Evolutionary conservation across 2,113 vertebrate species (phyloP), one percentile per base, ranked within the genome.

Genomic region (Chitala chitala): DNA sequence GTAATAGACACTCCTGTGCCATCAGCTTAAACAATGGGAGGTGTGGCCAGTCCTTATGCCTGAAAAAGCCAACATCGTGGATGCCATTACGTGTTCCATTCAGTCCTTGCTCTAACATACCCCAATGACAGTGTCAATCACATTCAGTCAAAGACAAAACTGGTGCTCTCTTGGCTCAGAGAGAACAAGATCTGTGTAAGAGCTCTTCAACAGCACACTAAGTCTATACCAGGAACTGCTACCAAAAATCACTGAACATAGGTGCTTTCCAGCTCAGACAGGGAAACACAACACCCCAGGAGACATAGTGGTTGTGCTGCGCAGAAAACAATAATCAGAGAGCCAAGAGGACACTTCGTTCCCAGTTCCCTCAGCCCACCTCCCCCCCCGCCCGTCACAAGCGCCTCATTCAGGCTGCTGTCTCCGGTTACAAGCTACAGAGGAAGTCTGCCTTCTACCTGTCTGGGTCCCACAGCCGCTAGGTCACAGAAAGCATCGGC

Each of bases 391-490:
- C 1, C 29, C 24, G 77, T 84, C 83, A 85, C 80, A 84, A 77
- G 85, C 78, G 82, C 84, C 80, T 82, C 84, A 81, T 81, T 85
- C 78, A 77, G 76, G 73, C 79, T 84, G 84, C 85, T 83, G 83
- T 70, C 78, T 83, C 78, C 81, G 77, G 33, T 70, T 54, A 54
- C 69, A n/a, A 22, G 78, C 68, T 38, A 77, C 81, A 83, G 78
- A 79, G 72, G 74, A 80, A 80, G 76, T 71, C 76, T 58, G 79
- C 68, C 61, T 81, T 80, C 77, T 77, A 77, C 74, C 79, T 61
- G 55, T 78, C 83, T 82, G 88, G 71, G 36, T 48, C 58, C 75
- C 65, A 53, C 26, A 51, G 46, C 17, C 7, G 33, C 1, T 13
- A 36, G n/a, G n/a, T n/a, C n/a, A n/a, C n/a, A n/a, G n/a, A n/a